Percentiles rank a stretch among this genome's conserved stretches.
phyloP scores from a whole-genome alignment of 2,113 vertebrate species.

The Colinus virginianus region DNA sequence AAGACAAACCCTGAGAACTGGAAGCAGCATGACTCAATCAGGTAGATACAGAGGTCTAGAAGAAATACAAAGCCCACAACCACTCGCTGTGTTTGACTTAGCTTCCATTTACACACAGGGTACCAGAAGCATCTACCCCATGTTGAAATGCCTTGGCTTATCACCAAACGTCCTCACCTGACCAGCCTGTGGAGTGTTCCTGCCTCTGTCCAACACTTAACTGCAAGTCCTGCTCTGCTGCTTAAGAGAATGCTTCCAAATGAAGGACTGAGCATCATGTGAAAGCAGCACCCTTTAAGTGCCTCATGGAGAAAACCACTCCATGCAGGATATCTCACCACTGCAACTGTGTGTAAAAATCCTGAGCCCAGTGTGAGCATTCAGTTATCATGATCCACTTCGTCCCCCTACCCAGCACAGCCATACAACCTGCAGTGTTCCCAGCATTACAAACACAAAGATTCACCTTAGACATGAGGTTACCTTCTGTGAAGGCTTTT shows the following conservation, averaged over 20 bases:
- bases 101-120: background rate
- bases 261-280: background rate
- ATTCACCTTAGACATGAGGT: background rate
- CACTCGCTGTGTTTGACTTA: background rate
- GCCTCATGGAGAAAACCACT: background rate
- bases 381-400: too few relatives aligned
- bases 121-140: background rate
- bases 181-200: background rate
- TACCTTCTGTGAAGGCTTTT: background rate
- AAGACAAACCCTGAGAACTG: fast-evolving
- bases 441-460: background rate
- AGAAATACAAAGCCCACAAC: background rate
- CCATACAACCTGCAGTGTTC: background rate
- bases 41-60: background rate
- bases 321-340: fast-evolving
- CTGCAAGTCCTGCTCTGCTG: background rate
- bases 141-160: background rate
- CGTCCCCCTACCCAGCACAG: fast-evolving
- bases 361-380: background rate
- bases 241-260: background rate
- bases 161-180: background rate
- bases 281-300: background rate
- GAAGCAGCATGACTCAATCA: background rate
- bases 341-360: background rate
- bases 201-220: background rate